phyloP scores from a whole-genome alignment of 1,140 invertebrate genomes.

The Megalonaias nervosa region DNA sequence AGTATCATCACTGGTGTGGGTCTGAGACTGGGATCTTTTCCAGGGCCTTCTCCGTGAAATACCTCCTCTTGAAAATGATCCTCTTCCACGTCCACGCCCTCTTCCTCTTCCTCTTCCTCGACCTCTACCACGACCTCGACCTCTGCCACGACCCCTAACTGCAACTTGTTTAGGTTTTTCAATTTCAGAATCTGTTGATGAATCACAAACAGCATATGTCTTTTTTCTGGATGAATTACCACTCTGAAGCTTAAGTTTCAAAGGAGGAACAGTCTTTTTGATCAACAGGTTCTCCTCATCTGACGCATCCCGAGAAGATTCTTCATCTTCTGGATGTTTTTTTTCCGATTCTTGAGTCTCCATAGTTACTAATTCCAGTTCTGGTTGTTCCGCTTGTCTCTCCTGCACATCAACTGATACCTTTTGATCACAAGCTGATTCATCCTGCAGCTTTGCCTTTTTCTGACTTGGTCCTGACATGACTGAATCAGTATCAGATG shows the following conservation, averaged over 20 bases:
- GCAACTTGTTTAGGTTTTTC: conserved; percentile 6
- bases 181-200: conserved; percentile 13
- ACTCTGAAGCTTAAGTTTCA: conserved; percentile 47
- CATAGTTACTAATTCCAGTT: no score
- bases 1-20: no score
- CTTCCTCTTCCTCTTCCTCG: conserved; percentile 30
- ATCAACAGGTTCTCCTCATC: conserved; percentile 22
- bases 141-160: neutral
- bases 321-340: no score
- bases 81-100: neutral
- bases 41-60: neutral
- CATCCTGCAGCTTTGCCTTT: no score
- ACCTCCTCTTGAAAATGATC: neutral
- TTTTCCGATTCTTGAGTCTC: no score
- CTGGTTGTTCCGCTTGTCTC: no score
- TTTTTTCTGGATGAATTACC: conserved; percentile 26
- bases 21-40: no score
- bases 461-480: neutral
- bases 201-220: conserved; percentile 33
- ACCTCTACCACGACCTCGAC: conserved; percentile 7
- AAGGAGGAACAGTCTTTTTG: conserved; percentile 46
- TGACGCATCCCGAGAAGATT: no score
- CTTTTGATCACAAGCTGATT: no score
- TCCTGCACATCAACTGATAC: no score
- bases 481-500: neutral